Conservation (phyloP, 2,888 invertebrate genomes). For the Micropterix aruncella region DNA sequence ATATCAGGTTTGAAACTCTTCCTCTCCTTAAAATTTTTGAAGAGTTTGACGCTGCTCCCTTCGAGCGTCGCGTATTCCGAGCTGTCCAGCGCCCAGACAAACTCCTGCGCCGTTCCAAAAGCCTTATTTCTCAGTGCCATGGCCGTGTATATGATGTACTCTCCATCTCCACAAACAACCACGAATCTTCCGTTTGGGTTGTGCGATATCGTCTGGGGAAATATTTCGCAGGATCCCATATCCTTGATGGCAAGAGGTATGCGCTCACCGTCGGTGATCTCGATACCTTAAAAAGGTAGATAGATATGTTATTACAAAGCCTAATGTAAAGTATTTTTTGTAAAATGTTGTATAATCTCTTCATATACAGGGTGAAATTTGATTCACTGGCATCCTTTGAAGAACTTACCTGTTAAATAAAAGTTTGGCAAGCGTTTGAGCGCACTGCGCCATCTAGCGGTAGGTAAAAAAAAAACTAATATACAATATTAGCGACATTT, state of each 20-base stretch:
- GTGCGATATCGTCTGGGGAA: constrained; percentile 96
- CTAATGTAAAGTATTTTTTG: no score
- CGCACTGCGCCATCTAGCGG: no score
- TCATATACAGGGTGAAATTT: no score
- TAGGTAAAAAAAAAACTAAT: no score
- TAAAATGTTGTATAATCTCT: no score
- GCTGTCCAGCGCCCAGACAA: constrained; percentile 96
- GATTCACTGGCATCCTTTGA: no score
- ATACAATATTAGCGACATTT: no score
- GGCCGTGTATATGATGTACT: constrained; percentile 99
- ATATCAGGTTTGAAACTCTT: constrained; percentile 94
- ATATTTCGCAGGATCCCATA: constrained; percentile 98
- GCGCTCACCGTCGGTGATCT: constrained; percentile 82
- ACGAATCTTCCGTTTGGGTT: constrained; percentile 91
- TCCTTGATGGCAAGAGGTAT: constrained; percentile 92
- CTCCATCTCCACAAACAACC: constrained; percentile 98
- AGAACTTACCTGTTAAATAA: no score
- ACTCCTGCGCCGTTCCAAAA: constrained; percentile 96
- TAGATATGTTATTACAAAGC: no score
- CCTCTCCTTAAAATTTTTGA: constrained; percentile 96
- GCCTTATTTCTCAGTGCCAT: constrained; percentile 98
- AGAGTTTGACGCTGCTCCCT: constrained; percentile 81
- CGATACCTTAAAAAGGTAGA: constrained; percentile 41
- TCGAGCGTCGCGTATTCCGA: constrained; percentile 86
- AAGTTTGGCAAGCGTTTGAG: no score